Percentiles rank a stretch among this genome's conserved stretches.
phyloP scores from a whole-genome alignment of 1,140 invertebrate genomes.

The Drosophila yakuba region DNA sequence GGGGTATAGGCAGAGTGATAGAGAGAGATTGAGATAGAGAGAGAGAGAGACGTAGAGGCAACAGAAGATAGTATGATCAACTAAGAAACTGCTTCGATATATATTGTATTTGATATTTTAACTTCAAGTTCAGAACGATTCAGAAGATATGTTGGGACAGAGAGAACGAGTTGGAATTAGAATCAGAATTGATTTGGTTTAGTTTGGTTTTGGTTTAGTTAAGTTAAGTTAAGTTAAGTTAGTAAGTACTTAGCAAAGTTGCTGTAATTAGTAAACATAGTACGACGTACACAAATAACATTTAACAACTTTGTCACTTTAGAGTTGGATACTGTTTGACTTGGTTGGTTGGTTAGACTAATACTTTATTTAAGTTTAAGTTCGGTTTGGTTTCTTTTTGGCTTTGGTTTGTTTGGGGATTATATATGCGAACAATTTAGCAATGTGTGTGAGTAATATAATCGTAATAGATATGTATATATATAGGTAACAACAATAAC shows the following conservation, averaged over 20 bases:
- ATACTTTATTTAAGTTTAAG: constrained; percentile 75
- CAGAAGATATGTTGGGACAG: constrained; percentile 39
- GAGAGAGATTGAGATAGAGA: constrained; percentile 37
- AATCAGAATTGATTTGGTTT: constrained; percentile 54
- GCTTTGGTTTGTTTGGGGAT: constrained; percentile 66
- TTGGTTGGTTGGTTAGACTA: constrained; percentile 74
- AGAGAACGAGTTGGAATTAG: constrained; percentile 60
- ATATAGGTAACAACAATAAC: constrained; percentile 83
- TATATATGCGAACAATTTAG: constrained; percentile 83
- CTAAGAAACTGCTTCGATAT: constrained; percentile 75
- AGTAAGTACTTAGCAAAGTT: constrained; percentile 70
- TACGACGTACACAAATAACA: constrained; percentile 83
- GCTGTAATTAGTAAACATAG: constrained; percentile 81
- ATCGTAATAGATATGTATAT: constrained; percentile 75
- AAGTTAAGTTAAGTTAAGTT: constrained; percentile 56
- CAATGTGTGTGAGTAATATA: constrained; percentile 82
- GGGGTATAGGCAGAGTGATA: constrained; percentile 55
- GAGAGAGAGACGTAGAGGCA: constrained; percentile 50
- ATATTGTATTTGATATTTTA: constrained; percentile 53
- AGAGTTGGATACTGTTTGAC: constrained; percentile 60
- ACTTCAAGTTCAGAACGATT: constrained; percentile 72
- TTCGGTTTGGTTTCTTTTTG: constrained; percentile 63
- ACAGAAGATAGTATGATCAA: constrained; percentile 75
- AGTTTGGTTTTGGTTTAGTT: constrained; percentile 62
- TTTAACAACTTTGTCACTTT: constrained; percentile 80